Conservation (phyloP, 2,888 invertebrate species). For the Ariolimax columbianus region DNA sequence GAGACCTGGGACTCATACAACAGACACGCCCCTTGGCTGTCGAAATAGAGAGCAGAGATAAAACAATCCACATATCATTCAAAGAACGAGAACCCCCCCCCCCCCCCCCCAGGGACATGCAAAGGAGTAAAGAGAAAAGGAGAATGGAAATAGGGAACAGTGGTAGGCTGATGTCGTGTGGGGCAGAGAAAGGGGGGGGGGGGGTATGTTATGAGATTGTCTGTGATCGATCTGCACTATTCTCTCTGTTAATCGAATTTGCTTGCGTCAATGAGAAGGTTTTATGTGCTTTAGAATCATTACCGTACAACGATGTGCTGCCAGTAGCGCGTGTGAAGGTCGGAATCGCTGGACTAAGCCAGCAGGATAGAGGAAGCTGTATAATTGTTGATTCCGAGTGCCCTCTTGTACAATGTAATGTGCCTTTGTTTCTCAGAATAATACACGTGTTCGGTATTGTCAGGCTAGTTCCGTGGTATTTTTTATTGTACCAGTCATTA, state of each 20-base stretch:
- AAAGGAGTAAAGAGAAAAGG: background rate
- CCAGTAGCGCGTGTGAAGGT: background rate
- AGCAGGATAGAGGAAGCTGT: background rate
- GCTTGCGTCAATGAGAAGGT: background rate
- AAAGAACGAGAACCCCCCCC: background rate
- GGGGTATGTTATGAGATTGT: background rate
- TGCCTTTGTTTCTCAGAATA: background rate
- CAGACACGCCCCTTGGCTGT: background rate
- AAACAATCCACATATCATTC: background rate
- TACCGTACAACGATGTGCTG: background rate
- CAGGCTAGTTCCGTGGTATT: background rate
- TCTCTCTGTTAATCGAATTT: constrained; percentile 26
- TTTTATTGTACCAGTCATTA: background rate
- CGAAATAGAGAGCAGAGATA: background rate
- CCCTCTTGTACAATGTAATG: background rate
- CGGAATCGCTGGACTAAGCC: background rate
- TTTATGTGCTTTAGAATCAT: constrained; percentile 6
- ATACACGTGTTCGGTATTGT: background rate
- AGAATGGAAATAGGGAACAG: background rate
- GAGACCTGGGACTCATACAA: background rate
- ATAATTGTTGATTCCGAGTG: background rate
- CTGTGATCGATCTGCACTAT: constrained; percentile 28
- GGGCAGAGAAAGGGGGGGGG: background rate
- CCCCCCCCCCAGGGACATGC: background rate
- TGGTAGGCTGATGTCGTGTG: background rate